A percentile compares a stretch with the other conserved stretches of the same genome.
phyloP scores from a whole-genome alignment of 2,888 invertebrate species.

The Acanthosoma haemorrhoidale region DNA sequence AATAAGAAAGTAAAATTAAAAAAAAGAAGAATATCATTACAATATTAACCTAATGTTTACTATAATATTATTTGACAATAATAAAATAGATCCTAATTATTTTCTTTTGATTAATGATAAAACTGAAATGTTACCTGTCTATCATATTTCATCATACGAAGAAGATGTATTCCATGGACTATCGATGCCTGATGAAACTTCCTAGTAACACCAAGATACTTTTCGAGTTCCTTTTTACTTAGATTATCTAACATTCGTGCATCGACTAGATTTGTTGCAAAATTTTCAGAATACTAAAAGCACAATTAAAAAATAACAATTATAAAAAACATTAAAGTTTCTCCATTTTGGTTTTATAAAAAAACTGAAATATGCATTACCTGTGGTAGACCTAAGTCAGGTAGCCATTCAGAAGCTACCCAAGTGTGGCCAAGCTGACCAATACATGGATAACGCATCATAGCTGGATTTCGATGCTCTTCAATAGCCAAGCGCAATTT shows the following conservation, averaged over 20 bases:
- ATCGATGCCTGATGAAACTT: conserved; percentile 94
- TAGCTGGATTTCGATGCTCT: conserved; percentile 79
- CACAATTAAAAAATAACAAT: background rate
- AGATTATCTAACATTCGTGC: conserved; percentile 88
- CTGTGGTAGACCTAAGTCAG: conserved; percentile 81
- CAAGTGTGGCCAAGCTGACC: conserved; percentile 85
- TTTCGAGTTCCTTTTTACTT: conserved; percentile 90
- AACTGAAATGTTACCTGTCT: conserved; percentile 60
- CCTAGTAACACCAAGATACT: conserved; percentile 82
- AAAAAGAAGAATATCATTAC: too few species aligned
- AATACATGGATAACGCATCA: conserved; percentile 81
- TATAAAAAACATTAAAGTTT: background rate
- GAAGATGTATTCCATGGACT: conserved; percentile 85
- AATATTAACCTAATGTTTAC: too few species aligned
- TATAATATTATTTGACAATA: too few species aligned
- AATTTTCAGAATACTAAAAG: conserved; percentile 76
- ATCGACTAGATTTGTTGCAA: conserved; percentile 84
- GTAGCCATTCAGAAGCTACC: conserved; percentile 90
- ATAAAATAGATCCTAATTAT: too few species aligned
- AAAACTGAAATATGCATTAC: conserved; percentile 46
- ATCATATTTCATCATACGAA: conserved; percentile 88
- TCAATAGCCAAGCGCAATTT: conserved; percentile 89
- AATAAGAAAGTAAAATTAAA: too few species aligned
- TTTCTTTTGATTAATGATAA: too few species aligned
- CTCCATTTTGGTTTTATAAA: background rate